Evolutionary conservation across 2,113 vertebrate species (phyloP), one percentile per base, ranked within the genome.

Genomic region (Indicator indicator): DNA sequence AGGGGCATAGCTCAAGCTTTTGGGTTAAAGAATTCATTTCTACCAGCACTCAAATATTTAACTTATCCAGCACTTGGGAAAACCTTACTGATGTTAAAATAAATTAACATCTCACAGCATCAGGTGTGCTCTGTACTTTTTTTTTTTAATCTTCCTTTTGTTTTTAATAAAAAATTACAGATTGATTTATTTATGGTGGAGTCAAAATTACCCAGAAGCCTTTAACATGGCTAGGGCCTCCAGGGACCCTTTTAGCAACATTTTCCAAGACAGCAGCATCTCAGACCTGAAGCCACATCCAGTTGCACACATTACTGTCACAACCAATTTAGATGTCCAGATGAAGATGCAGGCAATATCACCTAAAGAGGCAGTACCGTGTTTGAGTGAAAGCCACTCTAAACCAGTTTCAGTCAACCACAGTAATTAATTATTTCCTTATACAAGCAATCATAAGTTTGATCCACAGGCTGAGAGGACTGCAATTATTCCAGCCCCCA

Each of bases 401-500:
- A 64, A 88, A 68, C 36, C 81, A 44, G 69, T 69, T 46, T 80
- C 67, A 59, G 56, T 28, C 74, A 94, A 15, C 44, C 15, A 71
- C 59, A 16, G 60, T 32, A 68, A 71, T 74, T 63, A 24, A 90
- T 72, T 40, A 73, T 30, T 67, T 74, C 69, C 48, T n/a, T n/a
- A 79, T 2, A 20, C 16, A 65, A 84, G 50, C 72, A 89, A 36
- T 2, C 28, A 81, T 62, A 63, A 90, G 60, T 63, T 56, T 63
- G 83, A 73, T 38, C 64, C 62, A 71, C 44, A 21, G 19, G 21
- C 28, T 1, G 2, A 62, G 32, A 52, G 12, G 32, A 88, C 64
- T n/a, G 68, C 28, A 74, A 58, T 46, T 89, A 83, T 68, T 95
- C 50, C 20, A 87, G 86, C 16, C 56, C 56, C 85, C 69, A 75